A percentile compares a stretch with the other conserved stretches of the same genome.
These are phyloP conservation scores for Amaurobius ferox DNA, from an alignment of 2,888 invertebrate species.

Conservation along the genomic window DNA sequence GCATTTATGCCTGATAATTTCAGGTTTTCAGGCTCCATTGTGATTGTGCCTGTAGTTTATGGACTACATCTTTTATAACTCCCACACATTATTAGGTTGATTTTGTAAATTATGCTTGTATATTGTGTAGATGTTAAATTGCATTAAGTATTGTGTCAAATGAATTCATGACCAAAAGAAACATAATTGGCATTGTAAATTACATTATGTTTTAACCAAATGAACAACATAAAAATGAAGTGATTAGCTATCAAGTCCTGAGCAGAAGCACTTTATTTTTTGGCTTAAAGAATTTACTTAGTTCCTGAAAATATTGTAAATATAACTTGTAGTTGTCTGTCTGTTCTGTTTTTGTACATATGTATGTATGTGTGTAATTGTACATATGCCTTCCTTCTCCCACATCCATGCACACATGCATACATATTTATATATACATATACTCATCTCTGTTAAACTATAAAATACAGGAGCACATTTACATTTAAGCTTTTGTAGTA, in stretches of 20 bases:
- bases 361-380: slow-evolving; percentile 23
- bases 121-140: slow-evolving; percentile 53
- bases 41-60: slow-evolving; percentile 58
- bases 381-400: slow-evolving; percentile 3
- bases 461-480: slow-evolving; percentile 43
- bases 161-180: slow-evolving; percentile 47
- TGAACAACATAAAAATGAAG: slow-evolving; percentile 20
- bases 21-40: slow-evolving; percentile 37
- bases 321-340: slow-evolving; percentile 34
- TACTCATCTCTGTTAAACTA: slow-evolving; percentile 48
- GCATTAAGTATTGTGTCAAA: slow-evolving; percentile 45
- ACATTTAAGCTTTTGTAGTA: slow-evolving; percentile 46
- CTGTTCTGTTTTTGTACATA: slow-evolving; percentile 54
- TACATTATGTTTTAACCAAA: slow-evolving; percentile 25
- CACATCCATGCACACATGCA: slow-evolving; percentile 27
- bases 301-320: slow-evolving; percentile 57
- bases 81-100: slow-evolving; percentile 25
- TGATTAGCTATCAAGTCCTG: slow-evolving; percentile 18
- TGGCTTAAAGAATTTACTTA: slow-evolving; percentile 50
- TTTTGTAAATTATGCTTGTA: slow-evolving; percentile 64
- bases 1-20: slow-evolving; percentile 48
- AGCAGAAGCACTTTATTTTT: slow-evolving; percentile 57
- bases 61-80: slow-evolving; percentile 40
- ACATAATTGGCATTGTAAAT: slow-evolving; percentile 49
- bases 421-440: slow-evolving; percentile 35